Conservation (phyloP, 1,140 invertebrate species). For the Musca domestica region DNA sequence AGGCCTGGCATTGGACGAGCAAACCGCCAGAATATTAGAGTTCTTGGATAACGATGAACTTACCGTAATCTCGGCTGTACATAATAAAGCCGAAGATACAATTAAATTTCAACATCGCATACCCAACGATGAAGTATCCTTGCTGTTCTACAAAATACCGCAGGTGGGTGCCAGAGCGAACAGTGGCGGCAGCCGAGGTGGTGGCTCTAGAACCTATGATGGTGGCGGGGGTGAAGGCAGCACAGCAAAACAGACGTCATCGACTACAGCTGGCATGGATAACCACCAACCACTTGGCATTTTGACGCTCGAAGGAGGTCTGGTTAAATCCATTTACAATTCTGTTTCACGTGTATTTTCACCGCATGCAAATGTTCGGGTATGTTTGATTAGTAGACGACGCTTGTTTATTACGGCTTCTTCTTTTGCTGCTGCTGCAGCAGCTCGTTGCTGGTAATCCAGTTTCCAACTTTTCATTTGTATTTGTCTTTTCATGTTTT, state of each 20-base stretch:
- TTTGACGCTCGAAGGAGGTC: constrained; percentile 52
- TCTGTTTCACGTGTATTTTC: constrained; percentile 53
- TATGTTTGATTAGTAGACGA: constrained; percentile 32
- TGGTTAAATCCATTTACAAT: constrained; percentile 55
- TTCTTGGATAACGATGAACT: constrained; percentile 53
- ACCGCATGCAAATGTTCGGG: constrained; percentile 41
- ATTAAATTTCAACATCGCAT: constrained; percentile 53
- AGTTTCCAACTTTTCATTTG: neutral
- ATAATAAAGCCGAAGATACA: constrained; percentile 48
- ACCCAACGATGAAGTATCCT: constrained; percentile 50
- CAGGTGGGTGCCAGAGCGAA: constrained; percentile 34
- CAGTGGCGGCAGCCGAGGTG: neutral
- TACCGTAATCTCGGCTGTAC: constrained; percentile 49
- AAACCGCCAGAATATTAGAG: constrained; percentile 47
- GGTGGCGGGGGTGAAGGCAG: constrained; percentile 9
- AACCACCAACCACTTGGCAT: constrained; percentile 41
- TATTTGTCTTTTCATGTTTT: neutral
- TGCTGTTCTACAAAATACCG: constrained; percentile 54
- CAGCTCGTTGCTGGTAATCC: neutral
- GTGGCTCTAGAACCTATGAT: neutral
- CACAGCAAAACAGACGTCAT: neutral
- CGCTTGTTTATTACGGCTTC: neutral
- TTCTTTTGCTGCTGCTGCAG: neutral
- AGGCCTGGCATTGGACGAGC: constrained; percentile 42
- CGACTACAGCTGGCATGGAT: neutral